phyloP scores from a whole-genome alignment of 2,888 invertebrate genomes.

The Andrena trimmerana region DNA sequence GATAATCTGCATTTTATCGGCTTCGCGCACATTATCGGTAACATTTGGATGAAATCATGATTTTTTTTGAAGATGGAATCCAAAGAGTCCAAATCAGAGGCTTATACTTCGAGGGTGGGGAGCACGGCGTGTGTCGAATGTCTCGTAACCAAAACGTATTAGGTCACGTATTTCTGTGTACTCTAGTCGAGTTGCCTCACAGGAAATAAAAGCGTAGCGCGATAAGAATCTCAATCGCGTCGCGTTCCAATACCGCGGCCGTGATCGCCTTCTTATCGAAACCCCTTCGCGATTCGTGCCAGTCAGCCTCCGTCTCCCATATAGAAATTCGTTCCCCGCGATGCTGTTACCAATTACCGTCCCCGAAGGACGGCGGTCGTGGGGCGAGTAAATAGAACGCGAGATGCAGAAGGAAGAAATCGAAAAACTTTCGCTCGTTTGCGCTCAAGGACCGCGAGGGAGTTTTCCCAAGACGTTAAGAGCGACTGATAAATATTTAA shows the following conservation, averaged over 20 bases:
- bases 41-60: too few relatives aligned
- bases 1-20: too few relatives aligned
- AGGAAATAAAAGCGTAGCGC: background rate
- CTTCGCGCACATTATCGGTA: too few relatives aligned
- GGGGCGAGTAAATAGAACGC: background rate
- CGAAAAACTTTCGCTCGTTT: constrained; percentile 12
- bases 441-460: background rate
- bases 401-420: background rate
- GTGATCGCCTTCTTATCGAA: background rate
- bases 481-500: constrained; percentile 50
- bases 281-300: background rate
- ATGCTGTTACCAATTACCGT: background rate
- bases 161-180: background rate
- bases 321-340: background rate
- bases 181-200: background rate
- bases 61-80: too few relatives aligned
- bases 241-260: background rate
- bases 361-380: background rate
- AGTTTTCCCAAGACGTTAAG: constrained; percentile 3
- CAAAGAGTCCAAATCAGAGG: too few relatives aligned
- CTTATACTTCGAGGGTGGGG: too few relatives aligned
- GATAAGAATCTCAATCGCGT: background rate
- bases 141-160: too few relatives aligned
- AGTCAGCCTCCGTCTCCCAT: background rate
- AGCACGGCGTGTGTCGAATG: too few relatives aligned